Evolutionary conservation across 2,888 invertebrate species (phyloP).

Genomic region (Poecilobothrus nobilitatus): DNA sequence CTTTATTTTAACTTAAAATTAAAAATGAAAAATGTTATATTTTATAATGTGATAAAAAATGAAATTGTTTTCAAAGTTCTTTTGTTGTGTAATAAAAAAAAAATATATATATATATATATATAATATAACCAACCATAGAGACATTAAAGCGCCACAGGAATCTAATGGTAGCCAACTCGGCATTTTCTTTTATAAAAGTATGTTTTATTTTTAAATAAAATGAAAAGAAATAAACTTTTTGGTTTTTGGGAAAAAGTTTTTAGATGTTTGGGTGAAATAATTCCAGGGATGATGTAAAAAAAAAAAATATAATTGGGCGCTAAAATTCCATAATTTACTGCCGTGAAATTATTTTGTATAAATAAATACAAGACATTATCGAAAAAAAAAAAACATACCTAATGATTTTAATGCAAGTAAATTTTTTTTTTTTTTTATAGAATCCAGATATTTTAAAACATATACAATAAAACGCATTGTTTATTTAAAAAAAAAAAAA

Average conservation of each 20-base stretch:
- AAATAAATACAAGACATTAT: too few species aligned
- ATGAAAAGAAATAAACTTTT: too few species aligned
- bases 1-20: too few species aligned
- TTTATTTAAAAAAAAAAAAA: background rate
- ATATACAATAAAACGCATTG: background rate
- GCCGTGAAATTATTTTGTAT: background rate
- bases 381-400: background rate
- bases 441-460: background rate
- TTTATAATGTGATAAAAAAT: background rate
- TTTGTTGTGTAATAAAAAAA: background rate
- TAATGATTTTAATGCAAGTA: background rate
- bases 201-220: background rate
- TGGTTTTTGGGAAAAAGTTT: too few species aligned
- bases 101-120: too few species aligned
- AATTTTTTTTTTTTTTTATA: background rate
- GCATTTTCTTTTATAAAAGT: background rate
- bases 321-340: conserved; percentile 6
- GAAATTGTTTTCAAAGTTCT: background rate
- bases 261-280: too few species aligned
- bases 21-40: background rate
- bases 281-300: too few species aligned
- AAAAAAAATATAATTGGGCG: background rate
- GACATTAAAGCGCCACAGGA: conserved; percentile 1
- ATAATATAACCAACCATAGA: background rate
- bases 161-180: background rate